phyloP scores from a whole-genome alignment of 37 sponge, comb jelly and placozoan species.

The Ianthella basta region DNA sequence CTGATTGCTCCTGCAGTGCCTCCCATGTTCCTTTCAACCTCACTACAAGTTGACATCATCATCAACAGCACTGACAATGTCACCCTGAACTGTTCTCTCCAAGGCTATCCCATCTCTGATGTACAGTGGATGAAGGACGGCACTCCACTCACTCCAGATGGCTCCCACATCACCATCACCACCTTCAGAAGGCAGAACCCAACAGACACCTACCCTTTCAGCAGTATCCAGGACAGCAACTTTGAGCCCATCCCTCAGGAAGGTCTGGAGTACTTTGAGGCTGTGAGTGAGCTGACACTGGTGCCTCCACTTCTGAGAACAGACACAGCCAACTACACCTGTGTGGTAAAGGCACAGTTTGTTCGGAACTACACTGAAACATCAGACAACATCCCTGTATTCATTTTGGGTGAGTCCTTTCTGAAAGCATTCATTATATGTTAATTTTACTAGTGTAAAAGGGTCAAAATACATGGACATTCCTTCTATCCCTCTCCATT shows the following conservation, averaged over 20 bases:
- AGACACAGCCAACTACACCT: slow-evolving; percentile 74
- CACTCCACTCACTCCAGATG: neutral
- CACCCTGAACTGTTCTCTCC: neutral
- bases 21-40: neutral
- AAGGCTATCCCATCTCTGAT: neutral
- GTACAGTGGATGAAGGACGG: neutral
- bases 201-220: too few relatives aligned
- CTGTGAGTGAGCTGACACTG: slow-evolving; percentile 45
- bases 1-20: slow-evolving; percentile 3
- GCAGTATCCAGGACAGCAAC: neutral
- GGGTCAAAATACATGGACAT: too few relatives aligned
- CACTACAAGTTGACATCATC: neutral
- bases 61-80: neutral
- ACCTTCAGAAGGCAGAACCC: slow-evolving; percentile 1
- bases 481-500: too few relatives aligned
- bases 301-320: slow-evolving; percentile 23
- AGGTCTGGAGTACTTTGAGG: slow-evolving; percentile 29
- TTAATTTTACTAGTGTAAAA: too few relatives aligned
- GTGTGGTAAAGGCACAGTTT: slow-evolving; percentile 41
- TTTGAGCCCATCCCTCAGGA: neutral
- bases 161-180: neutral
- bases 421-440: too few relatives aligned
- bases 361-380: neutral
- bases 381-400: slow-evolving; percentile 32
- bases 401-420: slow-evolving; percentile 42